Evolutionary conservation across 2,113 vertebrate species (phyloP), one percentile per base, ranked within the genome.

Genomic region (Electrona antarctica): DNA sequence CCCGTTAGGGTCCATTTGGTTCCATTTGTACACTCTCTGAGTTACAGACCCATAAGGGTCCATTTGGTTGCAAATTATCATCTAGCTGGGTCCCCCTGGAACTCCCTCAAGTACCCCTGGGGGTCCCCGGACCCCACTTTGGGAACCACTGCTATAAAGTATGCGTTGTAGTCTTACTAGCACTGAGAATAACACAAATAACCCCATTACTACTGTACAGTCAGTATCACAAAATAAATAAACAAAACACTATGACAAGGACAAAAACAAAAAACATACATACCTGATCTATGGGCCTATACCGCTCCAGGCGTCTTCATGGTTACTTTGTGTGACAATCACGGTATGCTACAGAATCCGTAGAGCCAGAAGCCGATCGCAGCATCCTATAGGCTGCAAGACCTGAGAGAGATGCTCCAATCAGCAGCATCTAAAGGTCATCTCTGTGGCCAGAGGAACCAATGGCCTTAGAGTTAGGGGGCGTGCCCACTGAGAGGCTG

Each of bases 401-500:
- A 85, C 21, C 66, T 68, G 64, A 4, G 64, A 21, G 21, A 1
- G 7, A 73, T 15, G 60, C 62, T 47, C 91, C 92, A 92, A 93
- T 93, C 90, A 87, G 73, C 79, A 0, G 64, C 62, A 11, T 54
- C 7, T 74, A 21, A 3, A n/a, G 21, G 58, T 50, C 70, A 80
- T 71, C 79, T 82, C 21, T 76, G 81, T 79, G 68, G 59, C 78
- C 46, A 14, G 4, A 60, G n/a, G 66, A 77, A 64, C 92, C 90
- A 93, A 92, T 93, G 11, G 68, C 49, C 47, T 54, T 46, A 29
- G 59, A 56, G 21, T 48, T 56, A 13, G n/a, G n/a, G 77, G 92
- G 92, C 85, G 91, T 86, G 86, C 73, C 77, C 78, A 65, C 29
- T 48, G 6, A 7, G 80, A 60, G 90, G 87, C 49, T 15, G 86